Evolutionary conservation across 2,113 vertebrate genomes (phyloP), one percentile per base, ranked within the genome.

Genomic region (Myocastor coypus): DNA sequence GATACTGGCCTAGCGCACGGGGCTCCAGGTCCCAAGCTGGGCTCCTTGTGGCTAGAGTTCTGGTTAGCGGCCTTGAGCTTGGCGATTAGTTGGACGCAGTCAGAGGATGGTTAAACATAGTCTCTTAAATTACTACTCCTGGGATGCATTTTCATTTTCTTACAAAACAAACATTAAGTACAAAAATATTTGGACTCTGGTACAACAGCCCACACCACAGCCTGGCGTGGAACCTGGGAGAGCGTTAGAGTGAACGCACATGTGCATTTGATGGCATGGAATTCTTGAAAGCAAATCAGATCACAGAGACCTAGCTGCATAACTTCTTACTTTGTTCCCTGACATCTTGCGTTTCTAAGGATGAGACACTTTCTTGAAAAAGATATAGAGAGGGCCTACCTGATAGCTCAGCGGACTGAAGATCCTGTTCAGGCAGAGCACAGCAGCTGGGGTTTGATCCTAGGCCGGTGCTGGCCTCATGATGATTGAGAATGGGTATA

Each of bases 11-110:
- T 0, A 5, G 13, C 32, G 32, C 16, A 2, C 14, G 17, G 66
- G 6, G 2, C 34, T 17, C 32, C 5, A 7, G 34, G 2, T 4
- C 11, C 1, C 0, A 1, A 20, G 22, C 46, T 24, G 22, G 55
- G 32, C n/a, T 83, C 12, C 0, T 11, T 28, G 11, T 6, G 11
- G 11, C 46, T 2, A 19, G 7, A 3, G 13, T 40, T 16, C 2
- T 34, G 40, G 7, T 26, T 32, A 37, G 20, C 22, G 42, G 10
- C 14, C 28, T 26, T n/a, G 37, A 12, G 4, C n/a, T 63, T 32
- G 34, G 13, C 50, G 0, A 7, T 91, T 19, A 42, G n/a, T 3
- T 57, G 34, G 22, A 26, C 5, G 1, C 85, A 59, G 8, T 52
- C 19, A 42, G 63, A n/a, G 86, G 28, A 32, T 20, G 4, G 19